A percentile compares a stretch with the other conserved stretches of the same genome.
phyloP scores from a whole-genome alignment of 2,888 invertebrate genomes.

The Salticus scenicus region DNA sequence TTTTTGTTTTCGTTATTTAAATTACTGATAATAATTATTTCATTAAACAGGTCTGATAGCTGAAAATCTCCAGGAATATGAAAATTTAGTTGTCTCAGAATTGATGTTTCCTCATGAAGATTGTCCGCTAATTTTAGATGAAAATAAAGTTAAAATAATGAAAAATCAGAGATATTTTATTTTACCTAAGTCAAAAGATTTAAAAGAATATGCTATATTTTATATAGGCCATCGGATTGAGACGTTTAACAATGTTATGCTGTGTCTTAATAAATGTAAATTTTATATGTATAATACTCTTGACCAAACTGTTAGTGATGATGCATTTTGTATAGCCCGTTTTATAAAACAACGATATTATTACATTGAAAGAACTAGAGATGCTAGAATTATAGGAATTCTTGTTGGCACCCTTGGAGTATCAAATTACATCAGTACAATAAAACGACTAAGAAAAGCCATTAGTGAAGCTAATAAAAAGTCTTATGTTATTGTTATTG shows the following conservation, averaged over 20 bases:
- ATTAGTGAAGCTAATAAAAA: conserved; percentile 87
- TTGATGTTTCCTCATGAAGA: conserved; percentile 43
- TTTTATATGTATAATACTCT: conserved; percentile 76
- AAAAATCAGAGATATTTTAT: conserved; percentile 35
- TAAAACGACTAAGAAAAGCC: conserved; percentile 84
- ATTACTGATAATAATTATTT: no score
- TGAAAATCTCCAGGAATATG: conserved; percentile 37
- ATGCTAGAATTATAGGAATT: conserved; percentile 90
- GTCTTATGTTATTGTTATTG: conserved; percentile 92
- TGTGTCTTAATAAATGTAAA: conserved; percentile 75
- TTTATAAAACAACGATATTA: conserved; percentile 87
- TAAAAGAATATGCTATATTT: conserved; percentile 80
- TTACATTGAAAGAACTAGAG: conserved; percentile 92
- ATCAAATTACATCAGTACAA: conserved; percentile 84
- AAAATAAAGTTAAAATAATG: conserved; percentile 32
- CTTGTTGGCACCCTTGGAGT: conserved; percentile 93
- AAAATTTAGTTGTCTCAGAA: conserved; percentile 47
- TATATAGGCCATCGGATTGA: conserved; percentile 82
- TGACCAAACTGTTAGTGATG: conserved; percentile 47
- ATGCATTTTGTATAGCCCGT: conserved; percentile 45
- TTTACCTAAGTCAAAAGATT: conserved; percentile 19
- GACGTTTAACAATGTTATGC: conserved; percentile 80
- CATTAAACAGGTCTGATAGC: no score
- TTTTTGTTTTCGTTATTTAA: no score
- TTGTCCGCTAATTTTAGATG: neutral